Conservation (phyloP, 2,888 invertebrate species). For the Tanypteryx hageni region DNA sequence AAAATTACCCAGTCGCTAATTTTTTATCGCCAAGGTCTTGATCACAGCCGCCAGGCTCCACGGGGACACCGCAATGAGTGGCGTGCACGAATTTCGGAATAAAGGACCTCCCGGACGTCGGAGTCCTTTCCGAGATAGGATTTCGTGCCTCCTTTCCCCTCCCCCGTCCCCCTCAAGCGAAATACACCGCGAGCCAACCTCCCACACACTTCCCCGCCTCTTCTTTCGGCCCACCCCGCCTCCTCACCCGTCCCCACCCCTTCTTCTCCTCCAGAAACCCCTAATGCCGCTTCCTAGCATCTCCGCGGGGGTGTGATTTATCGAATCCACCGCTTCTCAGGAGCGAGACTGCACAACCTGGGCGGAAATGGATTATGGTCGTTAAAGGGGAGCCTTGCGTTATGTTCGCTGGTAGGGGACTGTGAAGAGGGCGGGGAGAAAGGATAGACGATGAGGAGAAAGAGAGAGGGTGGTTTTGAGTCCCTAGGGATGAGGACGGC, state of each 20-base stretch:
- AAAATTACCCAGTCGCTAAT: no score
- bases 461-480: not conserved
- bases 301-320: conserved; percentile 54
- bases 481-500: conserved; percentile 40
- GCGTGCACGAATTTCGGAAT: no score
- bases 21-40: no score
- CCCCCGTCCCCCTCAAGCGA: no score
- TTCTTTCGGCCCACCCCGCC: not conserved
- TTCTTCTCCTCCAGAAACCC: not conserved
- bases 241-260: not conserved
- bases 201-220: not conserved
- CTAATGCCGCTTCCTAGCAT: conserved; percentile 14
- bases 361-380: conserved; percentile 63
- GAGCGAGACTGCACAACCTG: conserved; percentile 61
- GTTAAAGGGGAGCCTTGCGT: conserved; percentile 53
- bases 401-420: conserved; percentile 41
- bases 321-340: conserved; percentile 58
- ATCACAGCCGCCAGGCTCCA: no score
- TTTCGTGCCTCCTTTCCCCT: no score
- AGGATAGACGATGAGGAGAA: not conserved
- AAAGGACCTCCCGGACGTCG: no score
- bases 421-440: not conserved
- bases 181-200: not conserved
- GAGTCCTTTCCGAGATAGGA: no score
- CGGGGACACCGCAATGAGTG: no score